Percentiles rank a stretch among this genome's conserved stretches.
These are phyloP conservation scores for Callorhinus ursinus DNA, from an alignment of 2,113 vertebrate genomes.

Conservation along the genomic window DNA sequence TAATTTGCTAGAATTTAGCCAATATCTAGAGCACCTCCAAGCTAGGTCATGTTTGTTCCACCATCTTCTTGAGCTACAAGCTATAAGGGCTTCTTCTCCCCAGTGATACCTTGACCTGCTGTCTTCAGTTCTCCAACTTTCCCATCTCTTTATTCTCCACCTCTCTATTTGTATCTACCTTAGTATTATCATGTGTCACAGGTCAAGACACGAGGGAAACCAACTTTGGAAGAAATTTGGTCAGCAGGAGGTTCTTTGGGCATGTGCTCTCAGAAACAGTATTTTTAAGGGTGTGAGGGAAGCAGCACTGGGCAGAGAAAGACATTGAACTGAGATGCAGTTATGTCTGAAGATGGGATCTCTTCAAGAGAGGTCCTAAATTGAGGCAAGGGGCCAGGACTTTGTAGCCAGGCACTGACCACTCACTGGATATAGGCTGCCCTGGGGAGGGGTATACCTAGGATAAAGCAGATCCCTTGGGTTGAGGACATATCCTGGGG, in stretches of 20 bases:
- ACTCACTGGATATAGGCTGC: neutral
- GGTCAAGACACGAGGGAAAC: neutral
- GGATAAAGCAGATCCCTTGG: neutral
- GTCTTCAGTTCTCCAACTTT: neutral
- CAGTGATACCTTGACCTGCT: neutral
- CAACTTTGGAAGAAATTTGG: neutral
- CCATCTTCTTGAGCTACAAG: neutral
- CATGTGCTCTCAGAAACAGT: neutral
- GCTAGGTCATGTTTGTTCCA: neutral
- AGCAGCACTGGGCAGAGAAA: neutral
- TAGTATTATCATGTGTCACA: neutral
- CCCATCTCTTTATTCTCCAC: neutral
- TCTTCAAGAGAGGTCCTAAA: neutral
- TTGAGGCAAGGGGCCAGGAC: neutral
- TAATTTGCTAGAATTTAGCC: neutral
- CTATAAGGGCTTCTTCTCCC: neutral
- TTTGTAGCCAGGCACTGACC: neutral
- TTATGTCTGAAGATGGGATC: neutral
- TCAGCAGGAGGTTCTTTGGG: neutral
- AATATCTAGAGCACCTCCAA: neutral
- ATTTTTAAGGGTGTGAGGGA: neutral
- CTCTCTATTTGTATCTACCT: neutral
- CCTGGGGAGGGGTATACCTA: neutral
- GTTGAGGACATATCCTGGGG: neutral
- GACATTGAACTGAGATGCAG: neutral